Evolutionary conservation across 2,888 invertebrate species (phyloP), one percentile per base, ranked within the genome.

Genomic region (Cordilura impudica): DNA sequence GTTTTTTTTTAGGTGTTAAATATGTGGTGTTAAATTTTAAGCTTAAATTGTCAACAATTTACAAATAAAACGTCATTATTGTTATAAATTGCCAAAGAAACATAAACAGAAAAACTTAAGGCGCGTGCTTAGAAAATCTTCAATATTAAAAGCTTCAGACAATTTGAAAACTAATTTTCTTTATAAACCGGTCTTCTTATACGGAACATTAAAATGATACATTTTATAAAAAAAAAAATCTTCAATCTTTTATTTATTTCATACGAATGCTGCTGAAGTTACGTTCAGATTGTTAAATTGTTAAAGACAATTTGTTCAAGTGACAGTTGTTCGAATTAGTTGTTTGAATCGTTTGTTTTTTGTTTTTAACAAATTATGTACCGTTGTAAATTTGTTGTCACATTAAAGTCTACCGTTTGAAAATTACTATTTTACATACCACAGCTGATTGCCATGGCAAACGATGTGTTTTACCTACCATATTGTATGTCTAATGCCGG

Each of bases 301-400:
- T 43, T 43, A 54, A 61, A 31, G 61, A 63, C 73, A 65, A 65
- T 4, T 69, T 58, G 78, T 73, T 73, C 63, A 69, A 63, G 39
- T 69, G 69, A 73, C 58, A 69, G 67, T 78, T 73, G n/a, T 63
- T 14, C 43, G 39, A 70, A 78, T 67, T 60, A 4, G 4, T 21
- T 43, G 4, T 16, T 67, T 53, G 23, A n/a, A n/a, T n/a, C n/a
- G 18, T 6, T 39, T 12, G 16, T 12, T 35, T 56, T 56, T 56
- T 31, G 5, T 31, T 39, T 35, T 63, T 45, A 76, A 66, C 72
- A 63, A 78, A 78, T 78, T 73, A 78, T 78, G 78, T 72, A 72
- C 78, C 78, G 78, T 78, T 78, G 67, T 26, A 73, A 67, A 69
- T 63, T 35, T 18, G 14, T 29, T 49, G 63, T 31, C 31, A 31